These are phyloP conservation scores for Scaptomyza caliginosa DNA, from an alignment of 2,888 invertebrate species.

Conservation along the genomic window DNA sequence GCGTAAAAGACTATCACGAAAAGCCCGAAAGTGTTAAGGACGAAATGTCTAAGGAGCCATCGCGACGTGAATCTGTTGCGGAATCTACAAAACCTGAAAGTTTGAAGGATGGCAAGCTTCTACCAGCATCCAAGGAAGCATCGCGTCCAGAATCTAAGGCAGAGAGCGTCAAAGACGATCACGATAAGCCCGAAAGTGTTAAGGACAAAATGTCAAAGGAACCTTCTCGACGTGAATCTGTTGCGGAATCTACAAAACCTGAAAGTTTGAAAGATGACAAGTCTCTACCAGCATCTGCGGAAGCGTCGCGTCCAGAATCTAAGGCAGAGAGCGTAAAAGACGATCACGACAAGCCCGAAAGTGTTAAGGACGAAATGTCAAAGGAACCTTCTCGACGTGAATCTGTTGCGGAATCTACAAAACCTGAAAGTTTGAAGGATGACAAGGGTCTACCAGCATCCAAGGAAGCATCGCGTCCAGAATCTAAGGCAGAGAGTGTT, in stretches of 20 bases:
- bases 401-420: slow-evolving; percentile 6
- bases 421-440: background rate
- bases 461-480: slow-evolving; percentile 38
- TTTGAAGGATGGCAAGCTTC: background rate
- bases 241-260: background rate
- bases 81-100: slow-evolving; percentile 1
- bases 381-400: slow-evolving; percentile 13
- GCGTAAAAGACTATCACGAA: slow-evolving; percentile 14
- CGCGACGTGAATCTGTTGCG: slow-evolving; percentile 46
- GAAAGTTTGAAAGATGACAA: slow-evolving; percentile 10
- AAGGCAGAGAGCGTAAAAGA: slow-evolving; percentile 5
- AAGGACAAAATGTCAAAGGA: slow-evolving; percentile 10
- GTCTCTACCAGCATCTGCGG: background rate
- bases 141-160: background rate
- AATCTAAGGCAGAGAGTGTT: slow-evolving; percentile 29
- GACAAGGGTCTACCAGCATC: slow-evolving; percentile 4
- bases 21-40: slow-evolving; percentile 23
- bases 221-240: slow-evolving; percentile 16
- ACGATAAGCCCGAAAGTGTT: background rate
- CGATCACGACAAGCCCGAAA: background rate
- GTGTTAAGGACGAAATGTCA: slow-evolving; percentile 6
- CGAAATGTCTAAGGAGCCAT: slow-evolving; percentile 38
- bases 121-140: background rate
- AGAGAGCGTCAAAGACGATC: background rate
- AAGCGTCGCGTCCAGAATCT: slow-evolving; percentile 13